Evolutionary conservation across 2,113 vertebrate genomes (phyloP), one percentile per base, ranked within the genome.

Genomic region (Cebidichthys violaceus): DNA sequence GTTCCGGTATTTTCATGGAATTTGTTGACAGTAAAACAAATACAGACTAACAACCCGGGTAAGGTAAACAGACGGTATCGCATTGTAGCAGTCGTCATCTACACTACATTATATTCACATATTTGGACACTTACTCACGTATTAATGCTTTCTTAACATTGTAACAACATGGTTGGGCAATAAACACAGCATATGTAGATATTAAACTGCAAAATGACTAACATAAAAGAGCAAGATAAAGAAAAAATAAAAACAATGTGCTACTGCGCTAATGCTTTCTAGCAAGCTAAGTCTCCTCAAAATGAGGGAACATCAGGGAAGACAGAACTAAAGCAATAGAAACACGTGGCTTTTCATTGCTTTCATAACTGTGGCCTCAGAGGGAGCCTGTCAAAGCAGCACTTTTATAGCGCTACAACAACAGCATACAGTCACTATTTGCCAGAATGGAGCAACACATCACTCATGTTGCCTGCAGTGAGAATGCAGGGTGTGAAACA

Each of bases 381-480:
- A 35, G 24, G 35, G 45, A 72, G 22, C 29, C 33, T 9, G 3
- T 85, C 71, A 59, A 71, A 17, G 52, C 35, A 71, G 60, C 43
- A 61, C 27, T 70, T 70, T 69, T 35, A 54, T 5, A 39, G 33
- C 60, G 17, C 27, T 11, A 27, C 47, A 64, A 37, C 61, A 39
- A 64, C 61, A 74, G 55, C 27, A 77, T 43, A 82, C 45, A 59
- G 69, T 35, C 24, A 55, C 61, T 50, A 57, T 4, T 69, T 70
- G 7, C 47, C 62, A 74, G 15, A 59, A 57, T 5, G 22, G n/a
- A 67, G 50, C 31, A 4, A 57, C 39, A 17, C 33, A 41, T 70
- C 35, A 59, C n/a, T 77, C 57, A 29, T 29, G 55, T 18, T 43
- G 74, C 55, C 43, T 59, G 68, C 35, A 60, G 69, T 31, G 29